Evolutionary conservation across 2,797 vertebrate species (phyloP).

Genomic region (Petrocephalus schoutedeni): DNA sequence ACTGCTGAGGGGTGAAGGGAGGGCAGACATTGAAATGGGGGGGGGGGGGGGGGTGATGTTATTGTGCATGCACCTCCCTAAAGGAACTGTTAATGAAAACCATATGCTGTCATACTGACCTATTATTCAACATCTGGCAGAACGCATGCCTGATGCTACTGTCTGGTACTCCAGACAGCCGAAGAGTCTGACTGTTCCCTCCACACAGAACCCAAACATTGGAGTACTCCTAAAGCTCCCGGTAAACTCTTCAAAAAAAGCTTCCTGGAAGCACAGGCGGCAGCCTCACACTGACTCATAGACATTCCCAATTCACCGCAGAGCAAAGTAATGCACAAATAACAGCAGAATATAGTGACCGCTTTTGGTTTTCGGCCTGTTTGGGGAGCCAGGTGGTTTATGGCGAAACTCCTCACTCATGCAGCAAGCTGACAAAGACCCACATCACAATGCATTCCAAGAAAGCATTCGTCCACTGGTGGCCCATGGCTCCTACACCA

Average conservation of each 20-base stretch:
- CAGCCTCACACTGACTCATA: slow-evolving; percentile 6
- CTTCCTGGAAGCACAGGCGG: neutral
- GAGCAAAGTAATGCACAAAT: slow-evolving; percentile 6
- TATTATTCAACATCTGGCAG: slow-evolving; percentile 66
- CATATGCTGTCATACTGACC: slow-evolving; percentile 72
- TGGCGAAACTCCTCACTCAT: slow-evolving; percentile 11
- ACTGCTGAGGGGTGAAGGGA: slow-evolving; percentile 53
- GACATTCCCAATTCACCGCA: slow-evolving; percentile 15
- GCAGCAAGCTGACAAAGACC: neutral
- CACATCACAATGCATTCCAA: neutral
- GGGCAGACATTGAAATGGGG: slow-evolving; percentile 38
- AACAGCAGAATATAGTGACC: neutral
- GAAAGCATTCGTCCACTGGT: neutral
- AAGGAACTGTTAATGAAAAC: slow-evolving; percentile 68
- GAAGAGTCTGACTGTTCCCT: slow-evolving; percentile 44
- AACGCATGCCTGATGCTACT: slow-evolving; percentile 54
- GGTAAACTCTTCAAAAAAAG: neutral
- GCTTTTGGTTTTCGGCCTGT: neutral
- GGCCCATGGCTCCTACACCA: neutral
- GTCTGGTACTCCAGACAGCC: slow-evolving; percentile 60
- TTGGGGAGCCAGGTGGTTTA: slow-evolving; percentile 14
- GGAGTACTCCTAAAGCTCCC: neutral
- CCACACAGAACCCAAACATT: slow-evolving; percentile 34
- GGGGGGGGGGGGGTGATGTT: slow-evolving; percentile 48
- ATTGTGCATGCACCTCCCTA: slow-evolving; percentile 63